These are phyloP conservation scores for Pyrgilauda ruficollis DNA, from an alignment of 2,113 vertebrate species.

Conservation along the genomic window DNA sequence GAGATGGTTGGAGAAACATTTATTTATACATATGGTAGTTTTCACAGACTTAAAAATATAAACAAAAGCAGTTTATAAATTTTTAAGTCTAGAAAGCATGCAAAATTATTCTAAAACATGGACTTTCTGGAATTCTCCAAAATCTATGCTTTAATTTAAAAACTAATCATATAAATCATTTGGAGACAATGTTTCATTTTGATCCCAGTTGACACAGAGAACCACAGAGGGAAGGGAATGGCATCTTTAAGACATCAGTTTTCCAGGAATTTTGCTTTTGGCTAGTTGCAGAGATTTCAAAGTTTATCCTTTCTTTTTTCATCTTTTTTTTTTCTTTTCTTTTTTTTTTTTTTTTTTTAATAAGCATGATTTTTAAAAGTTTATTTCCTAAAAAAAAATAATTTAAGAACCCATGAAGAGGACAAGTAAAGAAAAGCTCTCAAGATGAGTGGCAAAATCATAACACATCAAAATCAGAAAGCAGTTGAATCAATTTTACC, in stretches of 20 bases:
- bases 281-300: background rate
- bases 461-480: background rate
- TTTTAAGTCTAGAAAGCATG: background rate
- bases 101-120: background rate
- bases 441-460: background rate
- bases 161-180: background rate
- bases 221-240: background rate
- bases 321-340: too few relatives aligned
- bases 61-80: background rate
- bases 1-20: background rate
- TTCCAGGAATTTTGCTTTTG: background rate
- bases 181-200: background rate
- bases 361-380: background rate
- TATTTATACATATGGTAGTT: rapidly evolving
- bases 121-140: background rate
- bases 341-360: background rate
- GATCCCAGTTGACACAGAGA: background rate
- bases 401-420: background rate
- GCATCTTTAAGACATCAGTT: background rate
- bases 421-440: background rate
- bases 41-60: background rate
- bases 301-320: background rate
- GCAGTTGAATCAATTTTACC: background rate
- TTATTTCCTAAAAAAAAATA: background rate
- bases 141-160: background rate